phyloP scores from a whole-genome alignment of 2,888 invertebrate genomes.

The Andrena bucephala region DNA sequence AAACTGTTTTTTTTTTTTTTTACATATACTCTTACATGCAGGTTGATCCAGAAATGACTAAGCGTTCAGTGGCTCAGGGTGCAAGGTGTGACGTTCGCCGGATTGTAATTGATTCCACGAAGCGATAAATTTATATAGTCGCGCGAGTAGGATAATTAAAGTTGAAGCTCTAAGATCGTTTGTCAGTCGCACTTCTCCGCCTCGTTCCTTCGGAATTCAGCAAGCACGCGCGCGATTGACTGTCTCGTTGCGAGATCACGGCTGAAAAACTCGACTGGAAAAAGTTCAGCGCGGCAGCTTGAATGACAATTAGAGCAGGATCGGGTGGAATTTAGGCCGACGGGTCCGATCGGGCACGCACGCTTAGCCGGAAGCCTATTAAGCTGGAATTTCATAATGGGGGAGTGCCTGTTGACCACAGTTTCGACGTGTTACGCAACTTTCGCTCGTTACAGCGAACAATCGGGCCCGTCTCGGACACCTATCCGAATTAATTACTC shows the following conservation, averaged over 20 bases:
- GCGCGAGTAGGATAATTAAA: conserved; percentile 20
- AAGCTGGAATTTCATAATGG: conserved; percentile 74
- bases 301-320: conserved; percentile 72
- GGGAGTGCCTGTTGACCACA: conserved; percentile 63
- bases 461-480: conserved; percentile 52
- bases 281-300: conserved; percentile 49
- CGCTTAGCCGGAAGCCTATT: conserved; percentile 72
- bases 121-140: conserved; percentile 2
- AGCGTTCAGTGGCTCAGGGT: no score
- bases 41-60: no score
- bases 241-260: conserved; percentile 50
- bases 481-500: conserved; percentile 58
- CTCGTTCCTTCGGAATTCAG: conserved; percentile 48
- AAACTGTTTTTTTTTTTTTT: no score
- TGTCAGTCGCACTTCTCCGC: conserved; percentile 9
- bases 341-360: conserved; percentile 60
- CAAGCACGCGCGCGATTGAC: conserved; percentile 30
- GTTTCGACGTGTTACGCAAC: conserved; percentile 69
- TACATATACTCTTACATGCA: no score
- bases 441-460: conserved; percentile 65
- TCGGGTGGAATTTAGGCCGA: conserved; percentile 73
- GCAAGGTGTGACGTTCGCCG: not conserved
- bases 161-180: conserved; percentile 31
- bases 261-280: conserved; percentile 46
- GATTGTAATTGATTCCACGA: conserved; percentile 17